Base-by-base conservation (phyloP, 2,113 vertebrate genomes). In the Alouatta palliata region DNA sequence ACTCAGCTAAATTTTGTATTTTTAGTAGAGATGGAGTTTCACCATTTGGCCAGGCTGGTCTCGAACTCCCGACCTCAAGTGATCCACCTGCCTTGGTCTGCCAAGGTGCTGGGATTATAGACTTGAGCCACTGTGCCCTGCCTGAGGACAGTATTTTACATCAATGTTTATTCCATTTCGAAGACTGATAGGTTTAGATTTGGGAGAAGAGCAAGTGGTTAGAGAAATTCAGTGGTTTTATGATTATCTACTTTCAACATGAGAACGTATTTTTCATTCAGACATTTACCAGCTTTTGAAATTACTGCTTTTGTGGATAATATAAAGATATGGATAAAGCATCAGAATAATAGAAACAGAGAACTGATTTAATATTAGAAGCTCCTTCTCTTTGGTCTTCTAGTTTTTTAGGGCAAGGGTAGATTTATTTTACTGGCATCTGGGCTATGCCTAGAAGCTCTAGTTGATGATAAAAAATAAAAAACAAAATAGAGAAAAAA, bases 151-250 rank as follows among this genome's bases (percentile, higher is more conserved):
- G 14, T 80, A 52, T 84, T 94, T 90, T 56, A 88, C 71, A 87
- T 94, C 32, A 54, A 0, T 71, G 3, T 82, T 93, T 93, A 86
- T 92, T 93, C 54, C 6, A 68, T 25, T 89, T 83, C 37, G 54
- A 91, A 86, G 87, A 86, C 52, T 47, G 73, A 40, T 93, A 35
- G 71, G 64, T 92, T 89, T 87, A 52, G 20, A 30, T 81, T 70
- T 91, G 75, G 49, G 71, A 94, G 81, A 88, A 86, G 73, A 76
- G 45, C n/a, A 90, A 23, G 70, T 82, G 25, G 49, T 79, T 96
- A 77, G 83, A 96, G 64, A 97, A 93, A 95, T 77, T 20, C 66
- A 43, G 25, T 90, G 54, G 82, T 96, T 87, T 92, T 94, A 52
- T 96, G 54, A 91, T 85, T 37, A 76, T 76, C 54, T 80, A 43